Conservation (phyloP, 2,113 vertebrate genomes). For the Catagonus wagneri region DNA sequence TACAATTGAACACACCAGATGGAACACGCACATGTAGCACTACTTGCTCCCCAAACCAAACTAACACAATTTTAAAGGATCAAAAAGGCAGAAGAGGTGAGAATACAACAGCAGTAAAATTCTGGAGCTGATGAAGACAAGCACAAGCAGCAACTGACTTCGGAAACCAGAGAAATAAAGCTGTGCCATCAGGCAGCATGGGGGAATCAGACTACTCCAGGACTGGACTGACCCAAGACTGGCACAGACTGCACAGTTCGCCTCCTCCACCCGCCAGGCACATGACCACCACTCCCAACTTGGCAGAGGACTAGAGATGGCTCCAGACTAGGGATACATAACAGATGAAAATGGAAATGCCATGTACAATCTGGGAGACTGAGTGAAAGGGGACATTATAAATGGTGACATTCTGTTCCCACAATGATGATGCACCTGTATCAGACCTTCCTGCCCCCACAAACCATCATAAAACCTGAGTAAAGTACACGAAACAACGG, state of each 20-base stretch:
- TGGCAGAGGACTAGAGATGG: not conserved
- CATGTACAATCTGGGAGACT: not conserved
- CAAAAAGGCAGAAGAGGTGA: not conserved
- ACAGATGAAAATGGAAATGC: not conserved
- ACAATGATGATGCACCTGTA: not conserved
- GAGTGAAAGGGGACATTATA: not conserved
- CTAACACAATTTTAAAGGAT: not conserved
- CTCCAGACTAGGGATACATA: not conserved
- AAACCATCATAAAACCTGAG: not conserved
- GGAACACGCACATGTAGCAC: not conserved
- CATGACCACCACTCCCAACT: not conserved
- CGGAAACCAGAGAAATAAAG: not conserved
- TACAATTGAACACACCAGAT: not conserved
- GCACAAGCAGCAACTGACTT: not conserved
- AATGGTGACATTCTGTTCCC: not conserved
- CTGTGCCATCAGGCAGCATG: not conserved
- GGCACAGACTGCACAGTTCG: not conserved
- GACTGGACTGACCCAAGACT: not conserved
- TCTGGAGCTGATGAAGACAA: not conserved
- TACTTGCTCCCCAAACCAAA: not conserved
- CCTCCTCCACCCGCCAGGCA: not conserved
- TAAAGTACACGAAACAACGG: not conserved
- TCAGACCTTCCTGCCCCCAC: not conserved
- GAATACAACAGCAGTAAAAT: not conserved
- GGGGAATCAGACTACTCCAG: too few species aligned